phyloP scores from a whole-genome alignment of 2,888 invertebrate genomes.

The Acleris laterana region DNA sequence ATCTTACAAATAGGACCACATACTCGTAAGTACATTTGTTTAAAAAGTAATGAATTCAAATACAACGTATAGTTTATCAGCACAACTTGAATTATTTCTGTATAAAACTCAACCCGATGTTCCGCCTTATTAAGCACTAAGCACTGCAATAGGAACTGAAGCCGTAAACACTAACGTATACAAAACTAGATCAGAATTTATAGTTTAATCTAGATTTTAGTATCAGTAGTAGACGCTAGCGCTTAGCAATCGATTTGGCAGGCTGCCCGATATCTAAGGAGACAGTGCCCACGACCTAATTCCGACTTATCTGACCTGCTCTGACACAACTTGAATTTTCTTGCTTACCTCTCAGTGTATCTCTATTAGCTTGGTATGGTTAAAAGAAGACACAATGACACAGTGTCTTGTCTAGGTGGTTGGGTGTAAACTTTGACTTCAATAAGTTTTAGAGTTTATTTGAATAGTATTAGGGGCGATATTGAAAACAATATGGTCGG shows the following conservation, averaged over 20 bases:
- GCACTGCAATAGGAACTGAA: too few species aligned
- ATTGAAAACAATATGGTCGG: background rate
- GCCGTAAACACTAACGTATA: background rate
- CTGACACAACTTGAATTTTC: slow-evolving; percentile 1
- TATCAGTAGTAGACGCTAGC: slow-evolving; percentile 21
- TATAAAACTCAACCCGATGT: too few species aligned
- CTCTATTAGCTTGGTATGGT: too few species aligned
- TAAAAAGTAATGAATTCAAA: too few species aligned
- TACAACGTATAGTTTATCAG: too few species aligned
- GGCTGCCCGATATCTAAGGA: slow-evolving; percentile 49
- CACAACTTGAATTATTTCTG: too few species aligned
- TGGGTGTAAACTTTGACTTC: slow-evolving; percentile 34
- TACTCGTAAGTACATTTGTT: too few species aligned
- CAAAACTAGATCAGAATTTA: slow-evolving; percentile 29
- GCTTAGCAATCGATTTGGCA: slow-evolving; percentile 62
- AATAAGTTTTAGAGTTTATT: slow-evolving; percentile 33
- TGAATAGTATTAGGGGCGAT: slow-evolving; percentile 16
- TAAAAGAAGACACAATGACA: too few species aligned
- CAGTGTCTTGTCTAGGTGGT: background rate
- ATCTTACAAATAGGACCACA: too few species aligned
- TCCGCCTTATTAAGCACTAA: too few species aligned
- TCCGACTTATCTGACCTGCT: slow-evolving; percentile 30
- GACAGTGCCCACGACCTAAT: slow-evolving; percentile 47
- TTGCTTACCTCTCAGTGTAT: too few species aligned
- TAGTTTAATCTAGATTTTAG: slow-evolving; percentile 35